These are phyloP conservation scores for Pterophyllum scalare DNA, from an alignment of 2,113 vertebrate species.

Conservation along the genomic window DNA sequence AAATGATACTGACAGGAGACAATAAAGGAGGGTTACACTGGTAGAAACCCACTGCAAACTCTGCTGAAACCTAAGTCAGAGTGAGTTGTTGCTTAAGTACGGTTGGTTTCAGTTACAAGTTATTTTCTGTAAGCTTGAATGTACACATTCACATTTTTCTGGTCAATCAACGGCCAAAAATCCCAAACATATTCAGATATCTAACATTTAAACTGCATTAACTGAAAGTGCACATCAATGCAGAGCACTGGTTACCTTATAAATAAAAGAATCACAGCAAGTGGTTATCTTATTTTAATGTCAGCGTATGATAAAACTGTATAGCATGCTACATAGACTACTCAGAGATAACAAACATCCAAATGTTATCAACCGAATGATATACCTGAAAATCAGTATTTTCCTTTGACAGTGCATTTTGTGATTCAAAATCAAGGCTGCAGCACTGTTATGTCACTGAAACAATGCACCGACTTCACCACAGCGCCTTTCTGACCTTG, in stretches of 20 bases:
- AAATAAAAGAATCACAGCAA: background rate
- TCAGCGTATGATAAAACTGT: background rate
- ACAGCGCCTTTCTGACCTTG: constrained; percentile 65
- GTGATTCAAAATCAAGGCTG: constrained; percentile 49
- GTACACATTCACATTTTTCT: background rate
- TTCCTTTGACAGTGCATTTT: constrained; percentile 32
- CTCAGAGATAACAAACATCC: background rate
- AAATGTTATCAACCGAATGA: background rate
- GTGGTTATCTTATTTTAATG: background rate
- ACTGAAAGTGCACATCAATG: background rate
- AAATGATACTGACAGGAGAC: background rate
- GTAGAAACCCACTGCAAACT: background rate
- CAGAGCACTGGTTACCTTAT: background rate
- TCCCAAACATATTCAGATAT: background rate
- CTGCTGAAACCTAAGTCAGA: background rate
- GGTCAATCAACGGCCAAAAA: background rate
- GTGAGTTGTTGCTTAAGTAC: too few species aligned
- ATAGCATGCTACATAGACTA: background rate
- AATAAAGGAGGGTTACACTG: background rate
- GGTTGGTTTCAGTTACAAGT: accelerated
- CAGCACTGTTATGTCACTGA: constrained; percentile 28
- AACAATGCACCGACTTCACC: constrained; percentile 49
- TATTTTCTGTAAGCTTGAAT: background rate
- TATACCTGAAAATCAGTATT: constrained; percentile 8
- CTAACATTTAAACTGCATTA: background rate